phyloP scores from a whole-genome alignment of 2,113 vertebrate genomes.

The Tragelaphus scriptus region DNA sequence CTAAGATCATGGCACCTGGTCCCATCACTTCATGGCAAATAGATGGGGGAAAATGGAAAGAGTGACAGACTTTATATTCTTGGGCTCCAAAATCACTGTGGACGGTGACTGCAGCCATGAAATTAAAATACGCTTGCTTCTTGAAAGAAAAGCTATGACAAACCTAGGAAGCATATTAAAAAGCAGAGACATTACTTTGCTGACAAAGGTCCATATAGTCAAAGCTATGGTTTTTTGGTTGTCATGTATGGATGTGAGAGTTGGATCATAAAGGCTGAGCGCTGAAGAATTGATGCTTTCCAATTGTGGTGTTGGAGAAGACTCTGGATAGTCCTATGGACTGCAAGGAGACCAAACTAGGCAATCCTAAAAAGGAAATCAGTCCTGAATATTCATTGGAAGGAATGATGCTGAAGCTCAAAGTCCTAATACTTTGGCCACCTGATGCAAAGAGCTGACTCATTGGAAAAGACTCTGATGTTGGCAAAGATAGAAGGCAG shows the following conservation, averaged over 20 bases:
- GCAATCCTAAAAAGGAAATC: not conserved
- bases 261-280: not conserved
- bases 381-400: not conserved
- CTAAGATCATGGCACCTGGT: not conserved
- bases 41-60: not conserved
- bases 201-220: not conserved
- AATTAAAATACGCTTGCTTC: not conserved
- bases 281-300: not conserved
- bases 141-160: not conserved
- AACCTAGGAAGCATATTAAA: not conserved
- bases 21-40: not conserved
- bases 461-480: not conserved
- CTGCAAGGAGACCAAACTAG: not conserved
- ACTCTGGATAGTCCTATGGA: not conserved
- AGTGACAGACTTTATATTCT: not conserved
- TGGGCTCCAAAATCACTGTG: not conserved
- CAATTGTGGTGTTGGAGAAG: not conserved
- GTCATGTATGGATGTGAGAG: not conserved
- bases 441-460: not conserved
- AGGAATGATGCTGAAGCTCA: not conserved
- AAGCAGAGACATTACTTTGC: not conserved
- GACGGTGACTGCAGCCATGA: rapidly evolving
- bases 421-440: not conserved
- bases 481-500: not conserved
- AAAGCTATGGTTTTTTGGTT: not conserved